A percentile compares a stretch with the other conserved stretches of the same genome.
These are phyloP conservation scores for Halyomorpha halys DNA, from an alignment of 1,140 invertebrate species.

Conservation along the genomic window DNA sequence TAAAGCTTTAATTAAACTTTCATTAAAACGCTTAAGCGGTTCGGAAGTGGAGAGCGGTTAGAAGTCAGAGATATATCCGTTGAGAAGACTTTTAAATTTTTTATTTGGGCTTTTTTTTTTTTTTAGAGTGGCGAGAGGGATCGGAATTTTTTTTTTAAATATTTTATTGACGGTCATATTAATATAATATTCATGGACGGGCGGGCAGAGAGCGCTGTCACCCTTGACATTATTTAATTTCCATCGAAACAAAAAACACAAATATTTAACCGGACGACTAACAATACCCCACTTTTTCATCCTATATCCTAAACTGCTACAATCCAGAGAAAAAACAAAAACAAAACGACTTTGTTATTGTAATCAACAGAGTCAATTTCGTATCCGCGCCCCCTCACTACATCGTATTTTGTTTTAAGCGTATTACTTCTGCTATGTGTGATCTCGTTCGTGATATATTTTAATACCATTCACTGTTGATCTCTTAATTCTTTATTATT, in stretches of 20 bases:
- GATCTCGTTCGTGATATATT: neutral
- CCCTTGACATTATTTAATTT: conserved; percentile 14
- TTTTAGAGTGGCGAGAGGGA: neutral
- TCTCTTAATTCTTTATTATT: neutral
- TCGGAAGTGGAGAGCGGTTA: neutral
- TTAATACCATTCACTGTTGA: neutral
- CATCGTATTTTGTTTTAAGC: conserved; percentile 2
- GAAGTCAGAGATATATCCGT: neutral
- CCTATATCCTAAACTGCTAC: neutral
- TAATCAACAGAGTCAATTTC: conserved; percentile 1
- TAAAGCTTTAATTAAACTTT: too few species aligned
- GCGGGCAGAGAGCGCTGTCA: conserved; percentile 20
- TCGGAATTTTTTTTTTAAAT: conserved; percentile 8
- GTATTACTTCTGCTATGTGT: conserved; percentile 2
- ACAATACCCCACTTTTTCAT: conserved; percentile 12
- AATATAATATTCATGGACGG: conserved; percentile 24
- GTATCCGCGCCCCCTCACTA: too few species aligned
- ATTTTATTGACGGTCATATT: conserved; percentile 13
- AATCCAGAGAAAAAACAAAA: neutral
- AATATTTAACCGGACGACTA: conserved; percentile 12
- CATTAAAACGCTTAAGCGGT: too few species aligned
- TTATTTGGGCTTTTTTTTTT: conserved; percentile 4
- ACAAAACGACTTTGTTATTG: neutral
- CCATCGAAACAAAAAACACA: conserved; percentile 12
- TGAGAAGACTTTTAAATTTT: conserved; percentile 6